Conservation (phyloP, 2,888 invertebrate species). For the Ischnus inquisitorius region DNA sequence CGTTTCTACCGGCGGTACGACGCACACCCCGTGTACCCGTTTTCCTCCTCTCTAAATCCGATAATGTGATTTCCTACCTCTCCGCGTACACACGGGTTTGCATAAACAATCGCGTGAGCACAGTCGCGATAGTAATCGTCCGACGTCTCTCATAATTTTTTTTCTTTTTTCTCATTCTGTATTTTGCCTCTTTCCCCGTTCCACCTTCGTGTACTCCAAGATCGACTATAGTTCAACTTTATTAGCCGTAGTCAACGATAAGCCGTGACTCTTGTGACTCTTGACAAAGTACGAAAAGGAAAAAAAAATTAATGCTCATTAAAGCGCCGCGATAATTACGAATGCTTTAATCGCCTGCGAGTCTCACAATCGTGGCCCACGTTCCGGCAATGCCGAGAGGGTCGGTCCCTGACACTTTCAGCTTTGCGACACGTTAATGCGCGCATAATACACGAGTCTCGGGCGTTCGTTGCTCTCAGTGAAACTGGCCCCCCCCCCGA, state of each 20-base stretch:
- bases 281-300: background rate
- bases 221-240: background rate
- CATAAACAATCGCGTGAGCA: slow-evolving; percentile 46
- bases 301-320: slow-evolving; percentile 1
- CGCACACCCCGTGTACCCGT: background rate
- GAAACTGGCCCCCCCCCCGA: background rate
- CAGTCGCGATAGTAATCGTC: slow-evolving; percentile 36
- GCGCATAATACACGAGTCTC: background rate
- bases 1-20: background rate
- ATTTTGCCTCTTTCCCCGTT: background rate
- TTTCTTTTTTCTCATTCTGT: background rate
- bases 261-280: background rate
- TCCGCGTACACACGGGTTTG: background rate
- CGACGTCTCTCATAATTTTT: slow-evolving; percentile 13
- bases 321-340: slow-evolving; percentile 5
- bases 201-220: background rate
- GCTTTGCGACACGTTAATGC: slow-evolving; percentile 7
- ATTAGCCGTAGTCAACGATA: slow-evolving; percentile 3
- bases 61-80: slow-evolving; percentile 9
- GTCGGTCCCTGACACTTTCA: background rate
- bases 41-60: slow-evolving; percentile 21
- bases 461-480: background rate
- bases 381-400: background rate
- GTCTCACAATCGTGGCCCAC: background rate
- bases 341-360: background rate